phyloP scores from a whole-genome alignment of 1,140 invertebrate species.

The Condylostylus longicornis region DNA sequence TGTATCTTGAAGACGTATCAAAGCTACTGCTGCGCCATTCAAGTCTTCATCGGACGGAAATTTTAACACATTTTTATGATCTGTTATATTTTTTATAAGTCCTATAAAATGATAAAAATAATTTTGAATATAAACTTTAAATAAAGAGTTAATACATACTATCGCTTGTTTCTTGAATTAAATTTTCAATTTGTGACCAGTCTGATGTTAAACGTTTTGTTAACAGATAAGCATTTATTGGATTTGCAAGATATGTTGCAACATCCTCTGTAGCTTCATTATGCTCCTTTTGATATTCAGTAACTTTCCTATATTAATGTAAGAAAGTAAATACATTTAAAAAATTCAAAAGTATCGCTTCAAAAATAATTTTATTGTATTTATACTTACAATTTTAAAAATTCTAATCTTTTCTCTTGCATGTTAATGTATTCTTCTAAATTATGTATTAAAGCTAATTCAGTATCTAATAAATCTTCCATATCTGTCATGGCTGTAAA shows the following conservation, averaged over 20 bases:
- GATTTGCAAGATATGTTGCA: slow-evolving; percentile 16
- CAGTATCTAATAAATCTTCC: no score
- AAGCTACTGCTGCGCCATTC: slow-evolving; percentile 59
- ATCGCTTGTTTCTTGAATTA: background rate
- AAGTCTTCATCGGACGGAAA: slow-evolving; percentile 77
- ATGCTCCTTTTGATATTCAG: no score
- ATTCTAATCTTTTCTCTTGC: no score
- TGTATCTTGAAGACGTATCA: background rate
- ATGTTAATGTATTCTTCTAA: no score
- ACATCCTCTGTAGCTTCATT: slow-evolving; percentile 7
- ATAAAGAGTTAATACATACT: no score
- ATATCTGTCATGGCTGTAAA: no score
- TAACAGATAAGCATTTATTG: slow-evolving; percentile 19
- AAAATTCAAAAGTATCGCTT: no score
- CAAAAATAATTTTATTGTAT: no score
- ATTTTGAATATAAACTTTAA: slow-evolving; percentile 2
- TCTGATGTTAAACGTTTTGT: slow-evolving; percentile 19
- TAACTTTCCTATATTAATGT: no score
- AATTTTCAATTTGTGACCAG: slow-evolving; percentile 13
- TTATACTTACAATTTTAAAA: no score
- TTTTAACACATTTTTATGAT: slow-evolving; percentile 47
- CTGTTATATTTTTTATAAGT: slow-evolving; percentile 53
- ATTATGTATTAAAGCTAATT: no score
- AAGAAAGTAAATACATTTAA: no score
- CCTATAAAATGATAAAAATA: slow-evolving; percentile 33